Percentiles rank a stretch among this genome's conserved stretches.
Evolutionary conservation across 2,888 invertebrate species (phyloP).

Genomic region (Conistra vaccinii): DNA sequence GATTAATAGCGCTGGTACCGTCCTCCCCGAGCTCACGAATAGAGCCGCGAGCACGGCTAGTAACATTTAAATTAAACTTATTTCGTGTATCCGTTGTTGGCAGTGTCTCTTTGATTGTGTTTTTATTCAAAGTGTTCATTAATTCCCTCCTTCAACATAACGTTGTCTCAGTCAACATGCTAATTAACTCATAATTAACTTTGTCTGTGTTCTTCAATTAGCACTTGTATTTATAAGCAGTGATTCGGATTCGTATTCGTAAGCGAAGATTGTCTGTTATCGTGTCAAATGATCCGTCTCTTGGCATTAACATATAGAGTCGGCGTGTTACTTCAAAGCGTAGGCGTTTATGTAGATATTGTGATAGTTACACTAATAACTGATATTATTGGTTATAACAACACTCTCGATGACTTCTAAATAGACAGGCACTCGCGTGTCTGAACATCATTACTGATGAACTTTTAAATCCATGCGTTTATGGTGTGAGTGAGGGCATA

Average conservation of each 20-base stretch:
- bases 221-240: conserved; percentile 34
- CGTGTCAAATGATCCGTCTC: background rate
- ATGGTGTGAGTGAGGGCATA: background rate
- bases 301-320: conserved; percentile 16
- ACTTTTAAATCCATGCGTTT: background rate
- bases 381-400: background rate
- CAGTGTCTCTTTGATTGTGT: conserved; percentile 13
- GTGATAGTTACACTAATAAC: conserved; percentile 12
- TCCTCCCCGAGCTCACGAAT: background rate
- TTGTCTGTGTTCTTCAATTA: conserved; percentile 38
- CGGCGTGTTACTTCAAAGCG: background rate
- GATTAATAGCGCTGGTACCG: background rate
- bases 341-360: background rate
- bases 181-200: conserved; percentile 38
- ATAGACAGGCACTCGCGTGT: conserved; percentile 7
- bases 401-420: conserved; percentile 13
- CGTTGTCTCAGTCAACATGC: conserved; percentile 35
- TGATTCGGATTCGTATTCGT: conserved; percentile 27
- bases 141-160: conserved; percentile 17
- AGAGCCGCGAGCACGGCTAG: background rate
- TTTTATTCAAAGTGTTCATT: conserved; percentile 39
- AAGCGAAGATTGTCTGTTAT: conserved; percentile 2
- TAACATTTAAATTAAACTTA: background rate
- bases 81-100: background rate
- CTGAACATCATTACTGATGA: background rate